Evolutionary conservation across 2,797 vertebrate species (phyloP), one percentile per base, ranked within the genome.

Genomic region (Gymnothorax reevesii): DNA sequence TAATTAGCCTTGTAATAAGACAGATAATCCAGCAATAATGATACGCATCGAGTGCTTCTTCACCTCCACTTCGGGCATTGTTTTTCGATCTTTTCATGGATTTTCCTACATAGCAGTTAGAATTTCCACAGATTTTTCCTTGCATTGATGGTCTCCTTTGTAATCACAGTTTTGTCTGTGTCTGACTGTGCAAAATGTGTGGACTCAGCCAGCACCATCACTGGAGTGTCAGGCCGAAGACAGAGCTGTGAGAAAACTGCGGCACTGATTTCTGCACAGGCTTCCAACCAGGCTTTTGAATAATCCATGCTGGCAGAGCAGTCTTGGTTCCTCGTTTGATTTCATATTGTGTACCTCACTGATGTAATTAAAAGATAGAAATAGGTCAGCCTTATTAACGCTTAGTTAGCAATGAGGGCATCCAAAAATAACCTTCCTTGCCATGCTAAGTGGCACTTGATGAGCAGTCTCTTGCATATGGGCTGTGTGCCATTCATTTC

Each of bases 301-400:
- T 88, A 54, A 85, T 49, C 87, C 88, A 87, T 89, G 79, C 90
- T 89, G 88, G 55, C 73, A 82, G 80, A 33, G 82, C 80, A 88
- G 85, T 91, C 87, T 88, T 73, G 86, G 85, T 90, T 88, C 83
- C 89, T 84, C 64, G 79, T 59, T 55, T 87, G 89, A 55, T 89
- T 91, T 89, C 89, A 75, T 87, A 85, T 79, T 79, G 52, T 83
- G 87, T 87, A 82, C 88, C 89, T 87, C 82, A 82, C 80, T 88
- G 88, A 87, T 54, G 88, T 87, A 90, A 90, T 86, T 90, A 92
- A 91, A 80, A 86, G 84, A 52, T 87, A 90, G 84, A 93, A 94
- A 91, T 92, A 91, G 92, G 90, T 88, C 90, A 89, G 69, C 88
- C 91, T 94, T 90, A 91, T 95, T 94, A 92, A 87, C 91, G 91